Percentiles rank a stretch among this genome's conserved stretches.
Conservation (phyloP, 2,113 vertebrate species). For the Oceanites oceanicus region DNA sequence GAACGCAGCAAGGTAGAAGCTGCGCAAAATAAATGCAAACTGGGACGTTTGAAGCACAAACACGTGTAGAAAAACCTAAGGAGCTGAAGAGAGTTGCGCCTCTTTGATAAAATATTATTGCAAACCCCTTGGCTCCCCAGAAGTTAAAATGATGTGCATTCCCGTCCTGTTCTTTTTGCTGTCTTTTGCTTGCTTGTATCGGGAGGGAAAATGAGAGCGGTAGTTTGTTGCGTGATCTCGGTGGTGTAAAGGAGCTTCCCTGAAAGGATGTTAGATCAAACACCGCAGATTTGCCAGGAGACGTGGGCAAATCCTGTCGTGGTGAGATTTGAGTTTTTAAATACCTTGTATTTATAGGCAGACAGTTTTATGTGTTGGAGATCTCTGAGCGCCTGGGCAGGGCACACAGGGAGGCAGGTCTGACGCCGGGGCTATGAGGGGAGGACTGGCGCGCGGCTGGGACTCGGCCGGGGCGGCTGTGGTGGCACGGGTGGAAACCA, state of each 20-base stretch:
- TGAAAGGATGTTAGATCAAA: constrained; percentile 8
- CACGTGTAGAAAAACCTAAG: neutral
- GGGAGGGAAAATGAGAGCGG: neutral
- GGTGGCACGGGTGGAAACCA: neutral
- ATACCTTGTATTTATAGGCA: neutral
- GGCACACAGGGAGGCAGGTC: neutral
- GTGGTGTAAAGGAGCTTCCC: neutral
- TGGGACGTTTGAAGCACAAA: neutral
- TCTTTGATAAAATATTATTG: neutral
- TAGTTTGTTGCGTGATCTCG: neutral
- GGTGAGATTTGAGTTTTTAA: neutral
- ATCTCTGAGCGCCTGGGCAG: neutral
- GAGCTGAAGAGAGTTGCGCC: neutral
- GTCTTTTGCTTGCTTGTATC: neutral
- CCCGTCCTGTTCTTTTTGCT: neutral
- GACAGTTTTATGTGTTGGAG: neutral
- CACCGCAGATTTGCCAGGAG: neutral
- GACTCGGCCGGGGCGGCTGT: neutral
- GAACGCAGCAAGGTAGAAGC: neutral
- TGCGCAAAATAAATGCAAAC: neutral
- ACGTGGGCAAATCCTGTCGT: neutral
- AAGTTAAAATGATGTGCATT: neutral
- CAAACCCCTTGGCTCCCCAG: neutral
- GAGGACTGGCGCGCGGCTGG: neutral
- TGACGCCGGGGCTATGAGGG: fast-evolving